phyloP scores from a whole-genome alignment of 2,888 invertebrate genomes.

The Drosophila cognata region DNA sequence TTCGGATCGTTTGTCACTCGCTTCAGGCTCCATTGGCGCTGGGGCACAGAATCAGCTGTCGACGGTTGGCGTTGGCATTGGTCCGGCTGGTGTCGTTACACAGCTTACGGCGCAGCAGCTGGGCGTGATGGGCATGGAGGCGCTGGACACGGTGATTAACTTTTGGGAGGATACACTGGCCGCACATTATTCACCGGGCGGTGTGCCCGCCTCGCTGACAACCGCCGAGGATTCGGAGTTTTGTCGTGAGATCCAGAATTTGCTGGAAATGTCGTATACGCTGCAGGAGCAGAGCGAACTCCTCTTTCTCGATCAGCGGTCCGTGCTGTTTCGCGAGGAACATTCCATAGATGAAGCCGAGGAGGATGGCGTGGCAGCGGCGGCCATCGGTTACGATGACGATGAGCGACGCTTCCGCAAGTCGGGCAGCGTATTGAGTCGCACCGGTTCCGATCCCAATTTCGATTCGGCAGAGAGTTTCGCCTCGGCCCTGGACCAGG shows the following conservation, averaged over 20 bases:
- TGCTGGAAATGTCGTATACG: slow-evolving; percentile 93
- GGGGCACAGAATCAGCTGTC: slow-evolving; percentile 81
- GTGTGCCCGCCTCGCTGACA: slow-evolving; percentile 88
- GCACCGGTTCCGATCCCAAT: slow-evolving; percentile 86
- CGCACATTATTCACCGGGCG: slow-evolving; percentile 88
- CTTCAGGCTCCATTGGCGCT: slow-evolving; percentile 88
- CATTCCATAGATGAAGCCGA: slow-evolving; percentile 87
- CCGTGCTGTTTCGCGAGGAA: slow-evolving; percentile 93
- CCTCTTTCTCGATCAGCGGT: slow-evolving; percentile 94
- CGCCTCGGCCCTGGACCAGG: slow-evolving; percentile 97
- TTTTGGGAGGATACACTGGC: slow-evolving; percentile 98
- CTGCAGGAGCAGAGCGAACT: slow-evolving; percentile 95
- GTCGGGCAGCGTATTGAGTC: slow-evolving; percentile 76
- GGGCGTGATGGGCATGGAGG: slow-evolving; percentile 97
- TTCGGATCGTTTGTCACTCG: slow-evolving; percentile 89
- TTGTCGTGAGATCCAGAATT: slow-evolving; percentile 91
- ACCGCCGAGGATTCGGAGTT: slow-evolving; percentile 95
- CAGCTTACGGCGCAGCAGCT: slow-evolving; percentile 94
- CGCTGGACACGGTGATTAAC: slow-evolving; percentile 94
- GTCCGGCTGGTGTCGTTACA: slow-evolving; percentile 73
- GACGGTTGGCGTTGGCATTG: slow-evolving; percentile 1
- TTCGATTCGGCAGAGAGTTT: slow-evolving; percentile 97
- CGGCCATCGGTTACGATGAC: slow-evolving; percentile 51
- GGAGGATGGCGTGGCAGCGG: slow-evolving; percentile 61
- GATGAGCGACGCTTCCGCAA: slow-evolving; percentile 78